phyloP scores from a whole-genome alignment of 2,797 vertebrate genomes.

The Anomalospiza imberbis region DNA sequence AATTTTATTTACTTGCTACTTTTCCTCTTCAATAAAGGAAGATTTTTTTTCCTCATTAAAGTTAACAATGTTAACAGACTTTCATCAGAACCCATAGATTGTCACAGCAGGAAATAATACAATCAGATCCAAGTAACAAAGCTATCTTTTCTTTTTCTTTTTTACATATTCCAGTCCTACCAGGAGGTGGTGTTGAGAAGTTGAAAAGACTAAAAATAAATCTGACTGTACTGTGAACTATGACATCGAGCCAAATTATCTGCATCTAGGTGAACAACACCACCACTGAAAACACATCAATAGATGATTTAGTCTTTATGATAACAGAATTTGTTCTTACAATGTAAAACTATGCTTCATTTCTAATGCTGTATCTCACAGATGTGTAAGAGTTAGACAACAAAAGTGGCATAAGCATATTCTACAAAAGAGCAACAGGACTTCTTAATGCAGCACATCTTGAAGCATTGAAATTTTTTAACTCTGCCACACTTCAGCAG shows the following conservation, averaged over 20 bases:
- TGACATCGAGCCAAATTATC: background rate
- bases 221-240: background rate
- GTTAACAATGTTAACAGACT: background rate
- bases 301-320: background rate
- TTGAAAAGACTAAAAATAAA: background rate
- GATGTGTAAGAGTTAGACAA: background rate
- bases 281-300: background rate
- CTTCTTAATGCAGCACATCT: background rate
- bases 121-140: background rate
- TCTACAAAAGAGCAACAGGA: background rate
- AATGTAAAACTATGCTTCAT: background rate
- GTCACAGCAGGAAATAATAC: background rate
- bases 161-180: background rate
- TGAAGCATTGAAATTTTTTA: background rate
- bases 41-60: background rate
- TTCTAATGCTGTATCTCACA: background rate
- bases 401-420: background rate
- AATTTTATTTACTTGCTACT: background rate
- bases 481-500: background rate
- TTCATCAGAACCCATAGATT: background rate
- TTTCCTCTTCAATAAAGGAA: background rate
- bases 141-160: background rate
- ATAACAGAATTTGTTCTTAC: background rate
- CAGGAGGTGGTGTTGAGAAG: background rate
- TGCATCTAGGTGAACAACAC: background rate